These are phyloP conservation scores for Ormyrus nitidulus DNA, from an alignment of 2,888 invertebrate species.

Conservation along the genomic window DNA sequence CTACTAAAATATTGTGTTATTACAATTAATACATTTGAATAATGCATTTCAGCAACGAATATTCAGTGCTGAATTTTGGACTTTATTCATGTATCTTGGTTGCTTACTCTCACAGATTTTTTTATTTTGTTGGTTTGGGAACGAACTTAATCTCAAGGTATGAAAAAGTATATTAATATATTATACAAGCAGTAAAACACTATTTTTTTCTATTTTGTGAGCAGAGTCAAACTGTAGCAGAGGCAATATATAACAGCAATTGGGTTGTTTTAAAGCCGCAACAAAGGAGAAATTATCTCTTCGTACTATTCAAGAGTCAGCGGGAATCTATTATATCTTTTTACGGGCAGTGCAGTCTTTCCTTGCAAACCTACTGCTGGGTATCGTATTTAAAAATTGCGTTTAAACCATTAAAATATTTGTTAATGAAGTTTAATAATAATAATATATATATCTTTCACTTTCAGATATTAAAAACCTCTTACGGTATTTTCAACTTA, in stretches of 20 bases:
- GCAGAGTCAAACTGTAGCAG: too few relatives aligned
- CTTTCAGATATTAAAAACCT: slow-evolving; percentile 40
- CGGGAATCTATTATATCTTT: neutral
- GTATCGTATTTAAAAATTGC: neutral
- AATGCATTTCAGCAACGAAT: neutral
- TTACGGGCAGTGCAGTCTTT: slow-evolving; percentile 13
- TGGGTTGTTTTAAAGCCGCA: too few relatives aligned
- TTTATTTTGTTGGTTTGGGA: slow-evolving; percentile 30
- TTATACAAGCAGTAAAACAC: too few relatives aligned
- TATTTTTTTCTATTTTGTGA: too few relatives aligned
- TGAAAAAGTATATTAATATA: too few relatives aligned
- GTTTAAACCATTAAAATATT: neutral
- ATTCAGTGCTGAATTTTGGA: neutral
- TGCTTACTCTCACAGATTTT: slow-evolving; percentile 33
- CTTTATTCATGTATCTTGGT: too few relatives aligned
- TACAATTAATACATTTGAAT: too few relatives aligned
- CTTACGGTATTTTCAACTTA: slow-evolving; percentile 34
- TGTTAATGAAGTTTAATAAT: too few relatives aligned
- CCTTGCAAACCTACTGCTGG: slow-evolving; percentile 24
- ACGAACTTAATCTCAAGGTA: slow-evolving; percentile 36
- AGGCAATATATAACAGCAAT: too few relatives aligned
- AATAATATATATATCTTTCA: neutral
- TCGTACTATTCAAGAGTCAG: too few relatives aligned
- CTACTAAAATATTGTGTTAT: too few relatives aligned
- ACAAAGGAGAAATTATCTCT: too few relatives aligned